phyloP scores from a whole-genome alignment of 2,888 invertebrate species.

The Hypsopygia costalis region DNA sequence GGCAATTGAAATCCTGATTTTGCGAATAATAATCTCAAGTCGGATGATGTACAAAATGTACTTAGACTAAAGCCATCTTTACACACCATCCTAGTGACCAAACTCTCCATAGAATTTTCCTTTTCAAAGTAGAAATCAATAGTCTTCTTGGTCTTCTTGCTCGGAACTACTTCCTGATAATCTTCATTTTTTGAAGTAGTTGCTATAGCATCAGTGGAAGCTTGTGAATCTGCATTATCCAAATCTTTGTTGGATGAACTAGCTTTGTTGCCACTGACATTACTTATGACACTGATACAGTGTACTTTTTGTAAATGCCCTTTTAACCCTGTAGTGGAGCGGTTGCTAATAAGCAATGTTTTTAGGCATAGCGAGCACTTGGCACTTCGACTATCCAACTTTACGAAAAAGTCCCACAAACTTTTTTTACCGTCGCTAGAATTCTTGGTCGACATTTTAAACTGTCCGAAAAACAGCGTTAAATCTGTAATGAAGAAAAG shows the following conservation, averaged over 20 bases:
- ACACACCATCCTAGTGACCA: constrained; percentile 18
- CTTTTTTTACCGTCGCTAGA: constrained; percentile 5
- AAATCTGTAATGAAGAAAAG: constrained; percentile 3
- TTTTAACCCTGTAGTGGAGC: constrained; percentile 14
- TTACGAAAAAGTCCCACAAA: constrained; percentile 1
- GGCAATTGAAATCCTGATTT: constrained; percentile 14
- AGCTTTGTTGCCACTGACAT: constrained; percentile 5
- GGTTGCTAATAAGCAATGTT: background rate
- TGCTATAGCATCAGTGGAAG: constrained; percentile 1
- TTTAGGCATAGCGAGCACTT: background rate
- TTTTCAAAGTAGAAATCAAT: constrained; percentile 16
- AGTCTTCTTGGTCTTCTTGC: constrained; percentile 14
- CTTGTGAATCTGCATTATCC: background rate
- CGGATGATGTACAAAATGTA: constrained; percentile 17
- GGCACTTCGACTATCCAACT: constrained; percentile 2
- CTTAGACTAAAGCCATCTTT: constrained; percentile 14
- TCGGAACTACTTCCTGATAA: constrained; percentile 12
- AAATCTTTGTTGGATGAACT: background rate
- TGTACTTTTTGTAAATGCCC: constrained; percentile 14
- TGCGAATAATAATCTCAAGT: constrained; percentile 15
- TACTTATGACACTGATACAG: constrained; percentile 9
- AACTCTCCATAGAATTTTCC: constrained; percentile 15
- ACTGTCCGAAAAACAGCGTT: background rate
- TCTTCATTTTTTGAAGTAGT: constrained; percentile 6
- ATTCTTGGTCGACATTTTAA: no score